Evolutionary conservation across 1,140 invertebrate species (phyloP).

Genomic region (Sitophilus oryzae): DNA sequence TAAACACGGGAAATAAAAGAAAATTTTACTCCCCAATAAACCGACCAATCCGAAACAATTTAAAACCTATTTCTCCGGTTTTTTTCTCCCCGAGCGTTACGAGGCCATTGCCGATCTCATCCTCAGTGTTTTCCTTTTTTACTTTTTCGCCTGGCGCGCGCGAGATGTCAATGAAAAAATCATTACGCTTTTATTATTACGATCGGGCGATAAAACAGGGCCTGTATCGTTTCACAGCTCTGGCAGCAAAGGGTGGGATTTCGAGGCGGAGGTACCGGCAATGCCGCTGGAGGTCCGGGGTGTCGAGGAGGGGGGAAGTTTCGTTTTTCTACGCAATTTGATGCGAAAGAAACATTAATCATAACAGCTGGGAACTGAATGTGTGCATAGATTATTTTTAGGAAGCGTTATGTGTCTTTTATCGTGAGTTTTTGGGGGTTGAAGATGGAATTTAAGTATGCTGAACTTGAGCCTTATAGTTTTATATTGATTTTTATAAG

Average conservation of each 20-base stretch:
- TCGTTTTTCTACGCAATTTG: constrained; percentile 48
- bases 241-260: neutral
- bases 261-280: neutral
- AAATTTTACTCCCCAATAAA: no score
- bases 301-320: constrained; percentile 13
- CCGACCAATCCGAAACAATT: no score
- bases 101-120: neutral
- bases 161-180: constrained; percentile 19
- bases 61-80: no score
- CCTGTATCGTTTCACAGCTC: constrained; percentile 16
- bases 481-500: no score
- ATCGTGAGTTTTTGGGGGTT: no score
- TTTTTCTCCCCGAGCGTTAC: neutral
- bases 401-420: no score
- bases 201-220: constrained; percentile 14
- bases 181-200: constrained; percentile 18
- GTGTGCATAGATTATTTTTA: no score
- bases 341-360: constrained; percentile 45
- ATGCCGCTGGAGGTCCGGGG: neutral
- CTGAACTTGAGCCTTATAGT: no score
- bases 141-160: no score
- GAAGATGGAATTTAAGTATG: no score
- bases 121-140: neutral
- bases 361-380: constrained; percentile 31
- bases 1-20: no score